Base-by-base conservation (phyloP, 2,797 vertebrate genomes). In the Perodicticus potto region DNA sequence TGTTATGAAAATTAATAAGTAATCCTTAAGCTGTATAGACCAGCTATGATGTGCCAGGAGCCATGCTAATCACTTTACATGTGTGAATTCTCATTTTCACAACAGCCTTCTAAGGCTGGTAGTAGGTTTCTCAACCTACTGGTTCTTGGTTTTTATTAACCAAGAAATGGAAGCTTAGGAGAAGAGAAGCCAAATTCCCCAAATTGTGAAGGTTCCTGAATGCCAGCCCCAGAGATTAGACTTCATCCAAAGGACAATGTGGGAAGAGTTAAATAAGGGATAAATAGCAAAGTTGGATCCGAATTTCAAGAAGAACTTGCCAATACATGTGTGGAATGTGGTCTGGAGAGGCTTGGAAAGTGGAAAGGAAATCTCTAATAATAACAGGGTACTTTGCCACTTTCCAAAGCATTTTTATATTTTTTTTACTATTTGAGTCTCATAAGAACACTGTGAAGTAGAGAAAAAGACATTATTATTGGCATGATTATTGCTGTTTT, bases 291-390 rank as follows among this genome's bases (percentile, higher is more conserved):
- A 14, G 32, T 89, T 43, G 87, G 10, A 27, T 78, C 67, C 34
- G n/a, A 55, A 29, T 86, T 94, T 97, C 67, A 53, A 83, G 90
- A 97, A 37, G 27, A 77, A 85, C 55, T 82, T 95, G n/a, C 37
- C 61, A 4, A 67, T n/a, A 77, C 19, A 8, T 22, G 0, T 59
- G 6, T 78, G 55, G 11, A 73, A 86, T 82, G 5, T 53, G 55
- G 16, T 86, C 76, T 94, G 43, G 55, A 85, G 7, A 29, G 59
- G 43, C 14, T 84, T 83, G 27, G 83, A 89, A 82, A 95, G 78
- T 84, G 34, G 45, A 84, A 93, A 95, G 22, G 67, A 91, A 17
- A 70, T 63, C 5, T 49, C 6, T 74, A n/a, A 63, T 81, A 74
- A 49, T 80, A 73, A 74, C 25, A 86, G 29, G 7, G 1, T 70